Base-by-base conservation (phyloP, 2,888 invertebrate species). In the Tridacna gigas region DNA sequence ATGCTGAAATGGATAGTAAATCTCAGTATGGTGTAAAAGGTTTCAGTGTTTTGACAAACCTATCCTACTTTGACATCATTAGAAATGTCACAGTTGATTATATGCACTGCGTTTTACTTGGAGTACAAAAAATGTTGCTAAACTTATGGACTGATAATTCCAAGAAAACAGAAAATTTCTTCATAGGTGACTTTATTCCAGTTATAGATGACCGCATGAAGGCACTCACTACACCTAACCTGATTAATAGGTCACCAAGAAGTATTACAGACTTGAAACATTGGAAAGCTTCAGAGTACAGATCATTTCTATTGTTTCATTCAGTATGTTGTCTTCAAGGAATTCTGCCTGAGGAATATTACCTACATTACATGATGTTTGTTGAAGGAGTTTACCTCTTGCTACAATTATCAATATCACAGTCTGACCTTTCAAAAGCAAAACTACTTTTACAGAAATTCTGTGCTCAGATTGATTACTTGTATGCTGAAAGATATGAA, bases 51-150 rank as follows among this genome's bases (percentile, higher is more conserved):
- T 28, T 79, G 51, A 74, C 66, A 37, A 47, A 63, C 48, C 15
- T 84, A 37, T 61, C 76, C 12, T 28, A 82, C 22, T 90, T 89
- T 79, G 78, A 90, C 75, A 84, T 89, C 18, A 73, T 89, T 20
- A 66, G 74, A n/a, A 86, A 89, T 48, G 83, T 88, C 65, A 73
- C 82, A 9, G 79, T 89, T 15, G 89, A 90, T 74, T 90, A 90
- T 71, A 89, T 90, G 90, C 89, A 90, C 74, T 86, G 88, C 63
- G 88, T 90, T 13, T 73, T 90, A 25, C 86, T 88, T 48, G 89
- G 90, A 25, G 85, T 89, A 20, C 74, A 80, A n/a, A 82, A 84
- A 74, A 77, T 80, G 77, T 28, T 89, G 18, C 56, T 85, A 20
- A 71, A 65, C 20, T 25, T 89, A 25, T 90, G 88, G 89, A 79